phyloP scores from a whole-genome alignment of 2,113 vertebrate species.

The Halcyon malimbica region DNA sequence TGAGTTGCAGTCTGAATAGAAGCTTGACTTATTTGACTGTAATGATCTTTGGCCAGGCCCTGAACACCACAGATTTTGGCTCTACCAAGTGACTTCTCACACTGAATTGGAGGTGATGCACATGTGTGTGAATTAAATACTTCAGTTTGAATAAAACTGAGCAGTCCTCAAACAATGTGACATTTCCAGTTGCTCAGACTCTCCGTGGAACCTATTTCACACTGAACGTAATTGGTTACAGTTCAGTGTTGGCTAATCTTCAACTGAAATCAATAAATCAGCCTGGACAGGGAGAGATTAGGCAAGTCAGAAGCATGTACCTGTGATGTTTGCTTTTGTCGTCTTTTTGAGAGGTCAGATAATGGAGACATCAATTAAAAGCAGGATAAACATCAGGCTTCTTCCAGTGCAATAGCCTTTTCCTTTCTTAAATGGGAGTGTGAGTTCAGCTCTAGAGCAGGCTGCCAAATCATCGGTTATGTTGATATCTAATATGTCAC shows the following conservation, averaged over 20 bases:
- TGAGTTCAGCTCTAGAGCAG: background rate
- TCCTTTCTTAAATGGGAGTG: background rate
- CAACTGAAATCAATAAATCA: conserved; percentile 33
- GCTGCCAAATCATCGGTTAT: background rate
- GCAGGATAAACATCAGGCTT: background rate
- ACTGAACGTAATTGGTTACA: background rate
- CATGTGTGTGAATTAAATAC: background rate
- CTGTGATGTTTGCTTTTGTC: conserved; percentile 36
- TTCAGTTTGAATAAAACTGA: background rate
- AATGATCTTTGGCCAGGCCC: background rate
- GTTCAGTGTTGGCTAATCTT: conserved; percentile 17
- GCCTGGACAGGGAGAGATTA: background rate
- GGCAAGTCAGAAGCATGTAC: background rate
- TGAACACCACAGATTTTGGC: background rate
- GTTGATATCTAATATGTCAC: background rate
- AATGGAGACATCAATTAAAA: conserved; percentile 42
- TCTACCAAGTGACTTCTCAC: background rate
- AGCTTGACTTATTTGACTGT: background rate
- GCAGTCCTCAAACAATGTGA: background rate
- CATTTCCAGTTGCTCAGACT: background rate
- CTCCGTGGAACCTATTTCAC: background rate
- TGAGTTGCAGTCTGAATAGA: background rate
- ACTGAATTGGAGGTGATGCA: background rate
- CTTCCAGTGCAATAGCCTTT: background rate
- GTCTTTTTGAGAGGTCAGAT: conserved; percentile 8